Evolutionary conservation across 2,113 vertebrate genomes (phyloP).

Genomic region (Lepus europaeus): DNA sequence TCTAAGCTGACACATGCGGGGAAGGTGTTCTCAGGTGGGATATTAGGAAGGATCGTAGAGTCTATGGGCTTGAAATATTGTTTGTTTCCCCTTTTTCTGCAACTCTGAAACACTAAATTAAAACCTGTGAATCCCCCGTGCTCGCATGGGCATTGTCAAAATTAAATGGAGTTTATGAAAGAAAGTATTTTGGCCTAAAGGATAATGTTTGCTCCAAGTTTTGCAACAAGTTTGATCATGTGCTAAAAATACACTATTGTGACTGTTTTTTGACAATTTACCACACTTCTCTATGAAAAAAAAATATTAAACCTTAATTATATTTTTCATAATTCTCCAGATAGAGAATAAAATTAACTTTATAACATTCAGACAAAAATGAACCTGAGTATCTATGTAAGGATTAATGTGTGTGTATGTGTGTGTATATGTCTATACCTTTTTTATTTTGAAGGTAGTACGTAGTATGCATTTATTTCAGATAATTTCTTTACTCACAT

Average conservation of each 20-base stretch:
- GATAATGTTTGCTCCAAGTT: slow-evolving; percentile 63
- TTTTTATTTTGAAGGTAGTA: background rate
- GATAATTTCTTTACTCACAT: background rate
- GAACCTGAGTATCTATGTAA: background rate
- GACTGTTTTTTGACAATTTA: slow-evolving; percentile 47
- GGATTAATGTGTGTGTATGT: fast-evolving
- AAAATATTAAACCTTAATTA: background rate
- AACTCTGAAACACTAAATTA: slow-evolving; percentile 59
- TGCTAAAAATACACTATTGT: background rate
- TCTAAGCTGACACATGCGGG: background rate
- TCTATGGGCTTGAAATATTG: background rate
- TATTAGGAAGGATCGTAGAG: slow-evolving; percentile 13
- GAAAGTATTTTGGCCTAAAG: background rate
- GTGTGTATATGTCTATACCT: fast-evolving
- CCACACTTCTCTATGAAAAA: background rate
- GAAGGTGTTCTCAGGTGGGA: slow-evolving; percentile 3
- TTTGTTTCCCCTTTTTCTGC: background rate
- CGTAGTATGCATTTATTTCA: background rate
- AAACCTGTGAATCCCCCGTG: slow-evolving; percentile 55
- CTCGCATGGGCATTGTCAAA: slow-evolving; percentile 43
- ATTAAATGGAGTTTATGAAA: slow-evolving; percentile 52
- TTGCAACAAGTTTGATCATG: background rate
- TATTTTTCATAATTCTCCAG: background rate
- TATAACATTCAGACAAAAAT: background rate
- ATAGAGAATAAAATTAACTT: background rate